Conservation (phyloP, 2,797 vertebrate genomes). For the Intellagama lesueurii region DNA sequence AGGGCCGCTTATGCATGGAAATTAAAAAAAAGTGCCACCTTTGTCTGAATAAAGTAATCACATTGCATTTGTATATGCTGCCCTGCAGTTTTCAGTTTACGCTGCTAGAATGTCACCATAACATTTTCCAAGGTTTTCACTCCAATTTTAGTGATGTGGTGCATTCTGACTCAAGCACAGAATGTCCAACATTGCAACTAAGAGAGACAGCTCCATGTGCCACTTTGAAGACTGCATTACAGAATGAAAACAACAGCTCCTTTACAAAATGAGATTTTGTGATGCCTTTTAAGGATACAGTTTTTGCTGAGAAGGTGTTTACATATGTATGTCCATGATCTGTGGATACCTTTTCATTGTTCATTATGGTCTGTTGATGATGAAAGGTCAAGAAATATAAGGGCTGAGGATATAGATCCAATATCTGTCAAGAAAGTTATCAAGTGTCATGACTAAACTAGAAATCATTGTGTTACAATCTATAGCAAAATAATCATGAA, state of each 20-base stretch:
- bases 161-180: neutral
- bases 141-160: neutral
- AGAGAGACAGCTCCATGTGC: neutral
- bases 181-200: neutral
- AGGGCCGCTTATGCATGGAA: neutral
- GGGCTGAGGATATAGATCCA: neutral
- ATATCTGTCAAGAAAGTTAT: neutral
- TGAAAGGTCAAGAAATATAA: neutral
- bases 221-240: neutral
- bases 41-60: conserved; percentile 61
- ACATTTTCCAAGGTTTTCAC: neutral
- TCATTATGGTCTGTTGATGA: neutral
- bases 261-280: neutral
- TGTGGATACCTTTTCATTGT: neutral
- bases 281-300: neutral
- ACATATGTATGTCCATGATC: neutral
- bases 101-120: neutral
- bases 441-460: neutral
- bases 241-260: neutral
- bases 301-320: neutral
- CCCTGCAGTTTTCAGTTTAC: neutral
- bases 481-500: neutral
- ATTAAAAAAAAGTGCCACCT: conserved; percentile 22
- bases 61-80: conserved; percentile 29
- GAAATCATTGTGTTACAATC: neutral